Base-by-base conservation (phyloP, 2,113 vertebrate genomes). In the Leptosomus discolor region DNA sequence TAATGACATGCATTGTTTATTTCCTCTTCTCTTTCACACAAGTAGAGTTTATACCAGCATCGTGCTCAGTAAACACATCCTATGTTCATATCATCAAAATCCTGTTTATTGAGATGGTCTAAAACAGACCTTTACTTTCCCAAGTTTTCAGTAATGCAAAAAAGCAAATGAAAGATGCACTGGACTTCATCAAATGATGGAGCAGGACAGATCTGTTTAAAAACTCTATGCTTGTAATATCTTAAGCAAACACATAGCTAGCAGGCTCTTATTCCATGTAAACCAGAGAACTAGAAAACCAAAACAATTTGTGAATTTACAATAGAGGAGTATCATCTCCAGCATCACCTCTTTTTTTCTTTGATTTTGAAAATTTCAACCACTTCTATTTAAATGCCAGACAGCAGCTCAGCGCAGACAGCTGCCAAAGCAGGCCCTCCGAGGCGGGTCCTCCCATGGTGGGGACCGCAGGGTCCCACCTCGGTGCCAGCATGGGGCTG, bases 341-440 rank as follows among this genome's bases (percentile, higher is more conserved):
- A 45, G 12, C 18, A 58, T 73, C 39, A 9, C 73, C 6, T 3
- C 58, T 30, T 73, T 53, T 53, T 92, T 56, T 26, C 32, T 87
- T 71, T 67, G 34, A 30, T 74, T 85, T 71, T 41, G n/a, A 65
- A 71, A 74, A 54, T 10, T 56, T 54, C 29, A 45, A 51, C 6
- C 17, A 12, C 7, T 64, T 81, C 36, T 81, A 53, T 29, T 89
- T 53, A 51, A 92, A 78, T 22, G 8, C 22, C 53, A 81, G 26
- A 18, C 6, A 22, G 50, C 0, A 1, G 26, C 23, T 85, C 18
- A 11, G 34, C 7, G 4, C 53, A 90, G 67, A 6, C 9, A 1
- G 22, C 46, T 78, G 39, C 39, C 4, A 1, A 83, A 91, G 36
- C 5, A 8, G 22, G 41, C 30, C 45, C 12, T 75, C 14, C 0